Conservation (phyloP, 2,113 vertebrate species). For the Nestor notabilis region DNA sequence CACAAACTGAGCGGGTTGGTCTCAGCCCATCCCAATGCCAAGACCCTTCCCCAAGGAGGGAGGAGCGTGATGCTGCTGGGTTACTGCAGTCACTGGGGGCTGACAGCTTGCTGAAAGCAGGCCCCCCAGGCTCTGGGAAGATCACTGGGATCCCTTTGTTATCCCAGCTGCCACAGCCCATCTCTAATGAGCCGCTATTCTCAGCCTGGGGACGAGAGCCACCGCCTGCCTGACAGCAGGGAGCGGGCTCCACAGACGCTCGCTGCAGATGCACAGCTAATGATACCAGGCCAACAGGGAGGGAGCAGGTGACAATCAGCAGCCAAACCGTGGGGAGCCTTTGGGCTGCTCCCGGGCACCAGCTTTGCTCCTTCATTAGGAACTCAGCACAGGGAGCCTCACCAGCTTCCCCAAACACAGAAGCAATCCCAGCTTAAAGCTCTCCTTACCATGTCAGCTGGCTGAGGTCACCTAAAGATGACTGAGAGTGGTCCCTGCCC, state of each 20-base stretch:
- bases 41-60: background rate
- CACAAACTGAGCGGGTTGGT: fast-evolving
- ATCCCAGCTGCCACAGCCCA: background rate
- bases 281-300: background rate
- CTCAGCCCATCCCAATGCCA: background rate
- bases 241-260: background rate
- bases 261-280: background rate
- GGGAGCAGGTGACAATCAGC: conserved; percentile 19
- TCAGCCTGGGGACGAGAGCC: background rate
- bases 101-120: background rate
- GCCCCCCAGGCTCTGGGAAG: background rate
- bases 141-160: background rate
- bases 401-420: fast-evolving
- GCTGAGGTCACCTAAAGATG: background rate
- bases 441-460: conserved; percentile 1
- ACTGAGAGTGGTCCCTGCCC: background rate
- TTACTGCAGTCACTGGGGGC: fast-evolving
- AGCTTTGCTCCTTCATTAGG: background rate
- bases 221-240: background rate
- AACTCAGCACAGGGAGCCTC: fast-evolving
- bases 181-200: background rate
- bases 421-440: background rate
- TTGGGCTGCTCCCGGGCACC: background rate
- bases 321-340: background rate
- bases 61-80: background rate